phyloP scores from a whole-genome alignment of 1,140 invertebrate species.

The Saxidomus purpurata region DNA sequence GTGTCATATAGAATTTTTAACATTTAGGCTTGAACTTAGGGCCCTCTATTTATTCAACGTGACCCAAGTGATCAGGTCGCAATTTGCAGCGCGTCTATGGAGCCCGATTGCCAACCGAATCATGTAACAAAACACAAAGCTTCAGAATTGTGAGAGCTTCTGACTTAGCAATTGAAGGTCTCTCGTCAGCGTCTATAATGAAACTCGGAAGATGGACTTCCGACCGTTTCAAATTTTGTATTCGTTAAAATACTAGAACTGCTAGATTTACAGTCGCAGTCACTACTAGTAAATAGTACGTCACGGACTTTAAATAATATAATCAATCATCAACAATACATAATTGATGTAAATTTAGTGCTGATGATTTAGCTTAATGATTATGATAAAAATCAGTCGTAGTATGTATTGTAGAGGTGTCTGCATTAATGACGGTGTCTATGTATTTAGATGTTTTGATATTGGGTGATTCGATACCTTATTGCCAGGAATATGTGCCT shows the following conservation, averaged over 20 bases:
- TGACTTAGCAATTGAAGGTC: background rate
- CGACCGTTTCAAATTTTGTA: background rate
- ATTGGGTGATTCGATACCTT: too few species aligned
- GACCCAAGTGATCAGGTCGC: background rate
- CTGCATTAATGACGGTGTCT: too few species aligned
- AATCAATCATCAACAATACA: too few species aligned
- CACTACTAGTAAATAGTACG: too few species aligned
- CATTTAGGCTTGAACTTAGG: background rate
- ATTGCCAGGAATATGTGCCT: too few species aligned
- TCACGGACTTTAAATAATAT: too few species aligned
- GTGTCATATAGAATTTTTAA: conserved; percentile 6
- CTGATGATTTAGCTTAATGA: too few species aligned
- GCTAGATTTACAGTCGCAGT: too few species aligned
- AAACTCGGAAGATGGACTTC: background rate
- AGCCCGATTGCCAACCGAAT: background rate
- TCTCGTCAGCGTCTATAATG: background rate
- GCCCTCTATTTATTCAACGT: conserved; percentile 12
- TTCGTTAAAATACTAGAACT: background rate
- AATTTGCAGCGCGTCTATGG: background rate
- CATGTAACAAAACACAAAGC: background rate
- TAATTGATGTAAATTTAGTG: too few species aligned
- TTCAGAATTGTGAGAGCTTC: background rate
- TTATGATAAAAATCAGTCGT: too few species aligned
- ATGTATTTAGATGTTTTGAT: too few species aligned
- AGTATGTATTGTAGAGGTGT: too few species aligned